phyloP scores from a whole-genome alignment of 2,113 vertebrate species.

The Sinocyclocheilus maitianheensis region DNA sequence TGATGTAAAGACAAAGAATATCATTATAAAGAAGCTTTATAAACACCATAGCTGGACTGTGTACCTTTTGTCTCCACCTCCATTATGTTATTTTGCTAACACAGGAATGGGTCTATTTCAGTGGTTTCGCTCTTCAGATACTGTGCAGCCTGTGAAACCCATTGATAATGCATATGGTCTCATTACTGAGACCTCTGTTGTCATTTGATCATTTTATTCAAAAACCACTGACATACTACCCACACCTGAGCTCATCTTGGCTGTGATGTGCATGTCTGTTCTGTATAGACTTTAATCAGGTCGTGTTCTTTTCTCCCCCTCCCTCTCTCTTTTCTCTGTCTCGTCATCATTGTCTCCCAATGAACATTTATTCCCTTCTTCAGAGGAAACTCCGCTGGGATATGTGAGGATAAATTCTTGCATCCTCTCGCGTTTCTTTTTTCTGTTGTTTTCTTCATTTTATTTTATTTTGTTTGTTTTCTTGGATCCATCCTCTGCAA shows the following conservation, averaged over 20 bases:
- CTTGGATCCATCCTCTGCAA: slow-evolving; percentile 2
- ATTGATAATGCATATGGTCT: not conserved
- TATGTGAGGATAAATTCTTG: slow-evolving; percentile 68
- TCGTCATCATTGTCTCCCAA: slow-evolving; percentile 53
- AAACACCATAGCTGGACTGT: not conserved
- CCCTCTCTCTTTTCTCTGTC: slow-evolving; percentile 45
- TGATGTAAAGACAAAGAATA: not conserved
- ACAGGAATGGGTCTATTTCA: slow-evolving; percentile 42
- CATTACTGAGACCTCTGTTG: not conserved
- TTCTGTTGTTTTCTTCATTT: not conserved
- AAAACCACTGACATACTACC: slow-evolving; percentile 26
- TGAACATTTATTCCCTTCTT: slow-evolving; percentile 66
- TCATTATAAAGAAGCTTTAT: not conserved
- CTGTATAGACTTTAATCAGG: slow-evolving; percentile 55
- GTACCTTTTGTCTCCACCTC: slow-evolving; percentile 49
- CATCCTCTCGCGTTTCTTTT: slow-evolving; percentile 54
- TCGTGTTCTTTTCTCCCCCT: slow-evolving; percentile 58
- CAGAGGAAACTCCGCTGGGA: slow-evolving; percentile 81
- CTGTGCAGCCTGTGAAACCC: not conserved
- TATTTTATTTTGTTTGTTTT: not conserved
- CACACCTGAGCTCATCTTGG: slow-evolving; percentile 12
- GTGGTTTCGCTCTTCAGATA: slow-evolving; percentile 32
- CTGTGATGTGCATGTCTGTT: slow-evolving; percentile 28
- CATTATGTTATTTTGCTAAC: slow-evolving; percentile 41
- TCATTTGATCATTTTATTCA: not conserved